Evolutionary conservation across 2,113 vertebrate species (phyloP).

Genomic region (Mungos mungo): DNA sequence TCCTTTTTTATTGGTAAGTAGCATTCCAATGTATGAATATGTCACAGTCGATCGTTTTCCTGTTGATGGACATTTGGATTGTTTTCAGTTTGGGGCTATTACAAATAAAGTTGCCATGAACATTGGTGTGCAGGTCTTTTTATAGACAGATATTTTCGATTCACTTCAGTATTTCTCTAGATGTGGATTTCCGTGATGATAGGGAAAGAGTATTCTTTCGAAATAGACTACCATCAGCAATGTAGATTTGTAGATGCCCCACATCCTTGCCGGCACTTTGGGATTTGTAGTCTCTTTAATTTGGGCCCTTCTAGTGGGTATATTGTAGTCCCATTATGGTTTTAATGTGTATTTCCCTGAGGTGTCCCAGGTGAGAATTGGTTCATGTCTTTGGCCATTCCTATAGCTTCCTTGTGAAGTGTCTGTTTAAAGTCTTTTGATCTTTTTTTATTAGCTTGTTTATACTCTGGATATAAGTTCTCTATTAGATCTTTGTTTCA

Average conservation of each 20-base stretch:
- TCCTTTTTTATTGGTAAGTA: background rate
- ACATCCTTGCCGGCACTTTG: background rate
- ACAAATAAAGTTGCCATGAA: background rate
- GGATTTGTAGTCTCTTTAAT: background rate
- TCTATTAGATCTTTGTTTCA: background rate
- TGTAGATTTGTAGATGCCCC: background rate
- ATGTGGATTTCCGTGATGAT: background rate
- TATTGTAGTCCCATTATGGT: background rate
- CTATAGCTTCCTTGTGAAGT: background rate
- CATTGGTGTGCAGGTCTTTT: background rate
- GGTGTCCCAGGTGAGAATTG: background rate
- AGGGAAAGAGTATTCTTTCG: background rate
- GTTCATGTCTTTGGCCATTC: background rate
- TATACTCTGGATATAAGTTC: background rate
- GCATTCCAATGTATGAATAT: background rate
- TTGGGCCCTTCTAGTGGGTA: background rate
- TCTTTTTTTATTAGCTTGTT: background rate
- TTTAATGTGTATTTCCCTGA: background rate
- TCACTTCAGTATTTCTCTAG: background rate
- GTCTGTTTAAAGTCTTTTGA: background rate
- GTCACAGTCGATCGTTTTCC: background rate
- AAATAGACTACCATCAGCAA: background rate
- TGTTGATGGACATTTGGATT: background rate
- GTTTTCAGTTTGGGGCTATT: background rate
- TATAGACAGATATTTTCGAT: background rate